Evolutionary conservation across 2,797 vertebrate genomes (phyloP), one percentile per base, ranked within the genome.

Genomic region (Erethizon dorsatum): DNA sequence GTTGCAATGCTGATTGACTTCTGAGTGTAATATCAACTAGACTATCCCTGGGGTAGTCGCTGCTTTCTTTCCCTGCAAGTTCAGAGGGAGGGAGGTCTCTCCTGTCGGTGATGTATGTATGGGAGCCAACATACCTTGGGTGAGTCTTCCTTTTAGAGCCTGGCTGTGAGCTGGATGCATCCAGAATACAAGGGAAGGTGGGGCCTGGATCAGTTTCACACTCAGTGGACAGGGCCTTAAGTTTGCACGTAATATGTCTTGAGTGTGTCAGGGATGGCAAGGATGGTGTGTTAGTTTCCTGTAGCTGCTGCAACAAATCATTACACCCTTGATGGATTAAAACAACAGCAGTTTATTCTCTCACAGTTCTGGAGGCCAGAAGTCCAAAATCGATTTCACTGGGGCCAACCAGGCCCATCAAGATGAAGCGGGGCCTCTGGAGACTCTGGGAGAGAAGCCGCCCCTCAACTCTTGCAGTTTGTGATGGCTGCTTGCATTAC

Each of bases 71-170:
- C 11, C 17, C 61, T 73, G 50, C 31, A 57, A 82, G 52, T 33
- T 86, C 24, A 57, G 69, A 71, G 61, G n/a, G 18, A 54, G 37
- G 5, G 3, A 52, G 17, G 47, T 82, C 26, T 24, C 20, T 85
- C 63, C 24, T 69, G 2, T 26, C 56, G 47, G 20, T 92, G 90
- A 12, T n/a, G 31, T 17, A 73, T 59, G 37, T 18, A 24, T 0
- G 24, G 37, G 26, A 45, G 73, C 47, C 7, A 0, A 20, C 4
- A 0, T 15, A 5, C 2, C 0, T 22, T 5, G 6, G 28, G 45
- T 0, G 20, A 59, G 22, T 41, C 41, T 79, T 84, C 24, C 13
- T 47, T 5, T 0, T 37, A 69, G 56, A 65, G 14, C 22, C 33
- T 22, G 56, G 31, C 2, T 26, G 6, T 59, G 57, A 83, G 47